Evolutionary conservation across 2,113 vertebrate species (phyloP).

Genomic region (Lutjanus erythropterus): DNA sequence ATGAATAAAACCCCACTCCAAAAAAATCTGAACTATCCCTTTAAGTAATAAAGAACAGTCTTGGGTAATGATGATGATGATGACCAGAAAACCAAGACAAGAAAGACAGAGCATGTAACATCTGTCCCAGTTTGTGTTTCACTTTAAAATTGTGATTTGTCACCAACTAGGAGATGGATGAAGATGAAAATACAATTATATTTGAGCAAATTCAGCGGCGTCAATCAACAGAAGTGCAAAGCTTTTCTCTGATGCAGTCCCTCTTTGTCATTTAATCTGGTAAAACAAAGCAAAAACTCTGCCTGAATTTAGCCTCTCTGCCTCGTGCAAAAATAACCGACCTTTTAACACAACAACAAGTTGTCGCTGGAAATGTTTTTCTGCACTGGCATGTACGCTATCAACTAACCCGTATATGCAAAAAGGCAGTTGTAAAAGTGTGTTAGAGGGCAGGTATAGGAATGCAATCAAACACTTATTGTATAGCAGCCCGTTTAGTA

Average conservation of each 20-base stretch:
- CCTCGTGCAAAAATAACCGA: not conserved
- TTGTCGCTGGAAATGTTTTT: not conserved
- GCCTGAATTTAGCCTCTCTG: conserved; percentile 1
- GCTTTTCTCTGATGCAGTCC: not conserved
- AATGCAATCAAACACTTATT: conserved; percentile 37
- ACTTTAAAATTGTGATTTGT: not conserved
- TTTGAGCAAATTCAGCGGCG: not conserved
- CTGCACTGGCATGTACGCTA: not conserved
- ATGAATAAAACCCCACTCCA: too few relatives aligned
- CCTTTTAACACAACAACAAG: conserved; percentile 17
- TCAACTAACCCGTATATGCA: not conserved
- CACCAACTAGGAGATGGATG: not conserved
- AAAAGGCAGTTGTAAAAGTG: not conserved
- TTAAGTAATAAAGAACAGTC: too few relatives aligned
- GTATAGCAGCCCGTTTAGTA: conserved; percentile 41
- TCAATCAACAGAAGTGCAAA: not conserved
- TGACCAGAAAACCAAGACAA: not conserved
- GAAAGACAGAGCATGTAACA: not conserved
- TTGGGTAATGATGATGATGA: not conserved
- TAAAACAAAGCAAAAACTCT: not conserved
- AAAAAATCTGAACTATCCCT: too few relatives aligned
- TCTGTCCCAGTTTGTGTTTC: not conserved
- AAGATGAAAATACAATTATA: not conserved
- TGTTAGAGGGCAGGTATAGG: conserved; percentile 33
- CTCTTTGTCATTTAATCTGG: not conserved